Percentiles rank a stretch among this genome's conserved stretches.
These are phyloP conservation scores for Eclectus roratus DNA, from an alignment of 2,113 vertebrate genomes.

Conservation along the genomic window DNA sequence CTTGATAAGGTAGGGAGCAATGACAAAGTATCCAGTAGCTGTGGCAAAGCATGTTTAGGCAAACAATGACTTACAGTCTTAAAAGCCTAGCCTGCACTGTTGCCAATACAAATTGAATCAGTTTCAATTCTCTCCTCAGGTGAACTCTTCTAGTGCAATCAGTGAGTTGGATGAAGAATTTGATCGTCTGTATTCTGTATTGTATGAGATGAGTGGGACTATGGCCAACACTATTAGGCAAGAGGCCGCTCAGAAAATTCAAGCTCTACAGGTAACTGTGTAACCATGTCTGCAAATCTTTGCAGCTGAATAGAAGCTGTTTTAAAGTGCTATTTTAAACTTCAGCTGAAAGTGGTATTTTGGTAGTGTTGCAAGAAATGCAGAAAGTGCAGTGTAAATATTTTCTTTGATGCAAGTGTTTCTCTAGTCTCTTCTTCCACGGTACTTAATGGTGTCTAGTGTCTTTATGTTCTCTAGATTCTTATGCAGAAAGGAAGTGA, in stretches of 20 bases:
- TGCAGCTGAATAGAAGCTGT: not conserved
- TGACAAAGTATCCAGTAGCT: not conserved
- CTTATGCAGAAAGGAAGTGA: not conserved
- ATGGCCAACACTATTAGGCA: conserved; percentile 84
- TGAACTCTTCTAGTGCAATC: conserved; percentile 83
- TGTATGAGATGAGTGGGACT: conserved; percentile 85
- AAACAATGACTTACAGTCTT: not conserved
- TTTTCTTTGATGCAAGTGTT: not conserved
- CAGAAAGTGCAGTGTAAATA: not conserved
- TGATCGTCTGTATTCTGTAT: conserved; percentile 81
- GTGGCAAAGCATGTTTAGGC: not conserved
- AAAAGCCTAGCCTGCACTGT: not conserved
- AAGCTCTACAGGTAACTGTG: conserved; percentile 83
- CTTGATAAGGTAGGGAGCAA: not conserved
- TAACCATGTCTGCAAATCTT: not conserved
- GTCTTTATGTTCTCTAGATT: not conserved
- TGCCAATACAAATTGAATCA: not conserved
- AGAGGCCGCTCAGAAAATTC: conserved; percentile 83
- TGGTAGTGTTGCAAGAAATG: not conserved
- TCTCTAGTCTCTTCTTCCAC: not conserved
- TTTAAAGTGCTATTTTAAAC: not conserved
- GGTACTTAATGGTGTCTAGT: not conserved
- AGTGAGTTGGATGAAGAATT: conserved; percentile 91
- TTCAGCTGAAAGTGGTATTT: not conserved
- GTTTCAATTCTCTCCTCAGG: conserved; percentile 66